Conservation (phyloP, 2,888 invertebrate species). For the Mythimna albipuncta region DNA sequence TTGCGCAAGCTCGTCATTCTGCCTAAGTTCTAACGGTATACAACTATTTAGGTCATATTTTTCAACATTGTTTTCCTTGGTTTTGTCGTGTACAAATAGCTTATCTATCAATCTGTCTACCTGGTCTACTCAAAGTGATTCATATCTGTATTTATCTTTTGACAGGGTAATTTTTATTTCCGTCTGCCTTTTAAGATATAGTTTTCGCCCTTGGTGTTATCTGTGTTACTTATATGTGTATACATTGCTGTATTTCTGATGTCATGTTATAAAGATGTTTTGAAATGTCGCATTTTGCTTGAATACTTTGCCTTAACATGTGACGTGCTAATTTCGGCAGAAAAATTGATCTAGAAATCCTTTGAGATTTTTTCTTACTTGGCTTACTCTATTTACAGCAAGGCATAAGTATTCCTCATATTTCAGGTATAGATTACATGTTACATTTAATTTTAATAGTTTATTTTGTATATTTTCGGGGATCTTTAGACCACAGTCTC, state of each 20-base stretch:
- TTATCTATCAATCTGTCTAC: background rate
- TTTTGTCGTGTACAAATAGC: background rate
- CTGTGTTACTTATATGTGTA: background rate
- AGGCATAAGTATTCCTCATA: too few species aligned
- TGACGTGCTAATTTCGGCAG: background rate
- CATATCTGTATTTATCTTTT: conserved; percentile 1
- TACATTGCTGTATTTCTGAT: background rate
- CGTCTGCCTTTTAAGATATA: background rate
- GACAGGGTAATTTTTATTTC: conserved; percentile 10
- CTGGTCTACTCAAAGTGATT: background rate
- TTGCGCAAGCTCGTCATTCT: too few species aligned
- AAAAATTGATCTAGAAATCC: background rate
- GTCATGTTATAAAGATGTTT: background rate
- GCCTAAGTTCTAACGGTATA: background rate
- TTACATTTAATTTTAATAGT: background rate
- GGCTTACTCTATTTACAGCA: too few species aligned
- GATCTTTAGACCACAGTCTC: background rate
- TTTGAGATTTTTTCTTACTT: too few species aligned
- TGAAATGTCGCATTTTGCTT: background rate
- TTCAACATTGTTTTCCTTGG: background rate
- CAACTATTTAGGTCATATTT: background rate
- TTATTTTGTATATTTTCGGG: background rate
- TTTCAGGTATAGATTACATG: too few species aligned
- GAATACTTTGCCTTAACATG: too few species aligned
- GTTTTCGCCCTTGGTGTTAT: background rate